A percentile compares a stretch with the other conserved stretches of the same genome.
Conservation (phyloP, 2,113 vertebrate species). For the Regulus satrapa region DNA sequence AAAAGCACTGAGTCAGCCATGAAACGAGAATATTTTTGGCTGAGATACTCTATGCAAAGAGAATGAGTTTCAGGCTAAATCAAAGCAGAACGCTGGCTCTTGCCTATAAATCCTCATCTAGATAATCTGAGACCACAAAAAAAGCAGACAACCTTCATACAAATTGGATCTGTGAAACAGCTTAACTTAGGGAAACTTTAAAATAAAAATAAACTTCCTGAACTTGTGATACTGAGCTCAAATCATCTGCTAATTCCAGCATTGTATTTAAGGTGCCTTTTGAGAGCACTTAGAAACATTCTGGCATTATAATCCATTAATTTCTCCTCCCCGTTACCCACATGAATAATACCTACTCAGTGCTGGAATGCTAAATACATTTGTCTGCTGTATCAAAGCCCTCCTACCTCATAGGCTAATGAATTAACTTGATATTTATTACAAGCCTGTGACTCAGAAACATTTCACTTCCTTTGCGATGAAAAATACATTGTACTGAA, state of each 20-base stretch:
- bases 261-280: background rate
- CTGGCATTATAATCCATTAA: background rate
- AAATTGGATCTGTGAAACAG: background rate
- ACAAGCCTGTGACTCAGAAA: constrained; percentile 26
- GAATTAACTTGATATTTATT: constrained; percentile 34
- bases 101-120: background rate
- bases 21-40: background rate
- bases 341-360: background rate
- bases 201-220: background rate
- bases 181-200: background rate
- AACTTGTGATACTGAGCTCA: background rate
- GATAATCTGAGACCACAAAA: background rate
- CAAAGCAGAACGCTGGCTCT: background rate
- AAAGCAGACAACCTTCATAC: background rate
- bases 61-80: background rate
- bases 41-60: background rate
- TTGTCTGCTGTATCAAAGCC: background rate
- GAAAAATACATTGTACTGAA: background rate
- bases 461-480: background rate
- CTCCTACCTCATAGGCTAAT: background rate
- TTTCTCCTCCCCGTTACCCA: background rate
- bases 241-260: background rate
- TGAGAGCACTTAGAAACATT: background rate
- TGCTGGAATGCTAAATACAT: background rate
- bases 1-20: background rate